These are phyloP conservation scores for Agrotis exclamationis DNA, from an alignment of 2,888 invertebrate species.

Conservation along the genomic window DNA sequence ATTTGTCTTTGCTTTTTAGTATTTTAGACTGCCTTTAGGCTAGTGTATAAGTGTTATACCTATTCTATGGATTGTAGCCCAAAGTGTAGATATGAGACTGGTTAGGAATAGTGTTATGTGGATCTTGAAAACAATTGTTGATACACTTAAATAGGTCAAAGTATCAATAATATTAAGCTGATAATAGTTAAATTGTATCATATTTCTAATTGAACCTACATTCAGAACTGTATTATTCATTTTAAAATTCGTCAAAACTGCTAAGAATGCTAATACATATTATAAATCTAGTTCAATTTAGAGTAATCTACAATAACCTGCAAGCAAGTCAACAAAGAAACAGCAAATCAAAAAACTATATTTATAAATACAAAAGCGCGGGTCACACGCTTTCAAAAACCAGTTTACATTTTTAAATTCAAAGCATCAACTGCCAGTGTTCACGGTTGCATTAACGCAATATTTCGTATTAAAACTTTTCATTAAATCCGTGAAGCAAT, in stretches of 20 bases:
- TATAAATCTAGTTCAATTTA: not conserved
- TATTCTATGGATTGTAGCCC: no score
- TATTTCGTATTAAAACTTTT: conserved; percentile 58
- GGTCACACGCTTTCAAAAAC: not conserved
- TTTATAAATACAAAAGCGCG: conserved; percentile 22
- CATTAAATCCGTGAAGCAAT: conserved; percentile 49
- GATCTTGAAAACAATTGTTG: no score
- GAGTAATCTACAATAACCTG: not conserved
- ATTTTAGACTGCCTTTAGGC: not conserved
- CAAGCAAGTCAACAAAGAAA: no score
- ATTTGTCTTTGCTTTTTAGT: not conserved
- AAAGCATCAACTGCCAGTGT: conserved; percentile 35
- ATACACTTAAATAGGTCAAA: no score
- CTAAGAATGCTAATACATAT: no score
- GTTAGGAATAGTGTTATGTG: no score
- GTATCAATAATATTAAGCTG: no score
- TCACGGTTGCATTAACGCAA: conserved; percentile 38
- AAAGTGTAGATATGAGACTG: no score
- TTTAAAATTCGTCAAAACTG: no score
- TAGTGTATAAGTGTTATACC: no score
- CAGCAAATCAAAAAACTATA: not conserved
- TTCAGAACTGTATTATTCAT: no score
- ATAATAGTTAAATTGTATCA: not conserved
- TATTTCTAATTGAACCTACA: not conserved
- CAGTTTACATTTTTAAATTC: conserved; percentile 17